A percentile compares a stretch with the other conserved stretches of the same genome.
These are phyloP conservation scores for Monopterus albus DNA, from an alignment of 2,113 vertebrate genomes.

Conservation along the genomic window DNA sequence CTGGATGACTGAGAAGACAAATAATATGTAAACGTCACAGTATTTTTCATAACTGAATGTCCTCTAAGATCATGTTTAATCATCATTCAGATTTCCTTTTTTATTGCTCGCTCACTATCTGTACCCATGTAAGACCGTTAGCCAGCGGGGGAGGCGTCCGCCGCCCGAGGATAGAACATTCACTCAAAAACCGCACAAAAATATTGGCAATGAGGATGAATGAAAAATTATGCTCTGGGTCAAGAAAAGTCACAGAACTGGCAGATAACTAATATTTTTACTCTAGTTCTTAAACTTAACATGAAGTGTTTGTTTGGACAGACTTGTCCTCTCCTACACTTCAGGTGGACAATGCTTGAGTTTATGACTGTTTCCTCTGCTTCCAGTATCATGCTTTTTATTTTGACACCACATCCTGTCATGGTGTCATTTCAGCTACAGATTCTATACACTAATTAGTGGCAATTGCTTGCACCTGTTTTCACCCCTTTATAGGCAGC, in stretches of 20 bases:
- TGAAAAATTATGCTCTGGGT: neutral
- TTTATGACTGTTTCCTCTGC: no score
- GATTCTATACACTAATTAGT: no score
- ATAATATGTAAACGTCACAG: neutral
- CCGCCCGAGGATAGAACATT: neutral
- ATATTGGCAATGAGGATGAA: slow-evolving; percentile 9
- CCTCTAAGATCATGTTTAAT: neutral
- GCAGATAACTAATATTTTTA: neutral
- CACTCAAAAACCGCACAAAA: slow-evolving; percentile 6
- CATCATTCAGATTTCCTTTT: slow-evolving; percentile 2
- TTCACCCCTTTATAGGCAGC: no score
- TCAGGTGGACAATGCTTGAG: no score
- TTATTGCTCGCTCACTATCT: neutral
- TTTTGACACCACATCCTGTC: no score
- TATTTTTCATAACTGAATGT: neutral
- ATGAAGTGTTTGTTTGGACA: no score
- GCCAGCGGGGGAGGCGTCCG: neutral
- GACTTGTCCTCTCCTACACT: no score
- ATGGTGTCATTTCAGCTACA: no score
- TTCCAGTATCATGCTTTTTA: no score
- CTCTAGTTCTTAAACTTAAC: no score
- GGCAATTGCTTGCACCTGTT: no score
- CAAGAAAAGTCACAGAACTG: neutral
- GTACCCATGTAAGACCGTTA: slow-evolving; percentile 11
- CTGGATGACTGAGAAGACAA: no score